These are phyloP conservation scores for Bombus impatiens DNA, from an alignment of 1,140 invertebrate genomes.

Conservation along the genomic window DNA sequence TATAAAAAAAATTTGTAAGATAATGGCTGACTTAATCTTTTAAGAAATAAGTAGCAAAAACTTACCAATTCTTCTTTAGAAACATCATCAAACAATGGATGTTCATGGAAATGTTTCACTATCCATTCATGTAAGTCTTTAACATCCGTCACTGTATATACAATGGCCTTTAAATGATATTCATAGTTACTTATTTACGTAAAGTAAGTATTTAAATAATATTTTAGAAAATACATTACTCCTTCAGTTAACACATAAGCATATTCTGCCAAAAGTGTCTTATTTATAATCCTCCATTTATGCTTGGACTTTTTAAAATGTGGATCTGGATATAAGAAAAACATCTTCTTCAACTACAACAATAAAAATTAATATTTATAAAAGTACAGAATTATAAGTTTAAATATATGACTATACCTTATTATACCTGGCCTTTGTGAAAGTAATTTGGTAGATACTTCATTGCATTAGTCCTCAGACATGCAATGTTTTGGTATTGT, in stretches of 20 bases:
- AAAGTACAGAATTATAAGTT: conserved; percentile 1
- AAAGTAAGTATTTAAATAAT: conserved; percentile 30
- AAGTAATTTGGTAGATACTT: conserved; percentile 99
- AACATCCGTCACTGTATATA: conserved; percentile 99
- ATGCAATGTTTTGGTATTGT: conserved; percentile 96
- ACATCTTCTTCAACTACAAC: conserved; percentile 96
- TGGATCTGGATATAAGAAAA: conserved; percentile 99
- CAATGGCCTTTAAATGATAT: conserved; percentile 87
- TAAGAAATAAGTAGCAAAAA: conserved; percentile 21
- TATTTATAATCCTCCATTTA: conserved; percentile 99
- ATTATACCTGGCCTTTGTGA: conserved; percentile 92
- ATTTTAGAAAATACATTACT: conserved; percentile 82
- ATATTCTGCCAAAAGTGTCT: conserved; percentile 96
- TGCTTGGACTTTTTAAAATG: conserved; percentile 99
- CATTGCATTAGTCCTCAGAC: conserved; percentile 98
- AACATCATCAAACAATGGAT: conserved; percentile 94
- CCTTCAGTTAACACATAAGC: conserved; percentile 94
- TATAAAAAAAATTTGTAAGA: conserved; percentile 50
- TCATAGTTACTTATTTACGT: conserved; percentile 18
- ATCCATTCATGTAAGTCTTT: conserved; percentile 99
- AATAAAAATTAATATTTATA: conserved; percentile 32
- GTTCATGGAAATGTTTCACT: conserved; percentile 93
- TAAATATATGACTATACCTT: conserved; percentile 23
- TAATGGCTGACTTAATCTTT: neutral
- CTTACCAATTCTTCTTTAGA: conserved; percentile 76